Percentiles rank a stretch among this genome's conserved stretches.
These are phyloP conservation scores for Perccottus glenii DNA, from an alignment of 2,113 vertebrate species.

Conservation along the genomic window DNA sequence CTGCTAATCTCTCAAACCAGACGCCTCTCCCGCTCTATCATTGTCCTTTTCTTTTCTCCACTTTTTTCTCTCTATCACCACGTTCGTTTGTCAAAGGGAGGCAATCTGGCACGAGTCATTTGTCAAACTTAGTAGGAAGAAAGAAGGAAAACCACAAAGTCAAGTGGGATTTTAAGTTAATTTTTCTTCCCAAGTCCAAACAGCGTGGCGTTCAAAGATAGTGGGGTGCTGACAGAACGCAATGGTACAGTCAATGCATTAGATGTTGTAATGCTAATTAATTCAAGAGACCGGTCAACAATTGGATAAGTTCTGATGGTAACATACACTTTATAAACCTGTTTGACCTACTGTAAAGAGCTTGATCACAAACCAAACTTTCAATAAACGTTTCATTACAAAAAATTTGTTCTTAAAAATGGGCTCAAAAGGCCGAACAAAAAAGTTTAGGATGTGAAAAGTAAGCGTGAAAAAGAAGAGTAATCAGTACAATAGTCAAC, in stretches of 20 bases:
- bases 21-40: slow-evolving; percentile 23
- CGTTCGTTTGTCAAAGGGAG: slow-evolving; percentile 42
- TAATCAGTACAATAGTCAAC: too few species aligned
- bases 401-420: too few species aligned
- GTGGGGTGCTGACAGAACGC: rapidly evolving
- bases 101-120: slow-evolving; percentile 52
- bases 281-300: neutral
- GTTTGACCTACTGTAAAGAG: too few species aligned
- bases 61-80: too few species aligned
- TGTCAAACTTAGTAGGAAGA: slow-evolving; percentile 46
- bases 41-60: slow-evolving; percentile 2
- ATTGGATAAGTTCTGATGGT: neutral
- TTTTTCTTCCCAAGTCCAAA: slow-evolving; percentile 21
- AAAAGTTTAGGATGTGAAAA: too few species aligned
- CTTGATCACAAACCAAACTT: too few species aligned
- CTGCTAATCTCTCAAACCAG: slow-evolving; percentile 47
- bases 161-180: slow-evolving; percentile 12
- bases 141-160: slow-evolving; percentile 20
- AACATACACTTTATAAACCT: too few species aligned
- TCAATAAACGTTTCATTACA: too few species aligned
- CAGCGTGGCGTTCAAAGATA: slow-evolving; percentile 20
- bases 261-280: neutral
- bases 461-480: too few species aligned
- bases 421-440: too few species aligned
- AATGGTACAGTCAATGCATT: too few species aligned